Conservation (phyloP, 2,797 vertebrate genomes). For the Oreochromis grahami region DNA sequence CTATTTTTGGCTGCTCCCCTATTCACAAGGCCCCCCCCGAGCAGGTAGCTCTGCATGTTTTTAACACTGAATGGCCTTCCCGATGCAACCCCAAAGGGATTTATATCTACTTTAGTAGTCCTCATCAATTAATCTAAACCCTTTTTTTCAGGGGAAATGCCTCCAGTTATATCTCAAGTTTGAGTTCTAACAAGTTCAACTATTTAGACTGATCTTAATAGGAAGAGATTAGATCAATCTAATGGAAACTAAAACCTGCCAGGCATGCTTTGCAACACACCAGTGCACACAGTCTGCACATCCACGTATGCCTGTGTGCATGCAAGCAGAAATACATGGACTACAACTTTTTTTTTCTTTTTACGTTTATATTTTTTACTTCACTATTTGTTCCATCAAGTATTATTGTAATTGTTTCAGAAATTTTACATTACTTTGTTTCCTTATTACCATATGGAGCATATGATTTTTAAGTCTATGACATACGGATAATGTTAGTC, state of each 20-base stretch:
- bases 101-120: background rate
- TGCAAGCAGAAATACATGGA: background rate
- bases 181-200: background rate
- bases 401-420: background rate
- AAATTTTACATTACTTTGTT: fast-evolving
- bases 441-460: background rate
- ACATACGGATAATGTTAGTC: background rate
- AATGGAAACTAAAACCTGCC: background rate
- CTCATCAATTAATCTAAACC: background rate
- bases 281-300: background rate
- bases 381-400: background rate
- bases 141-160: background rate
- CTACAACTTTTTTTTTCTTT: background rate
- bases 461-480: background rate
- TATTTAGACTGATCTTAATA: background rate
- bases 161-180: background rate
- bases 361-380: background rate
- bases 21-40: background rate
- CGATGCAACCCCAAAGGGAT: background rate
- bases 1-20: background rate
- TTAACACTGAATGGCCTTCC: background rate
- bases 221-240: background rate
- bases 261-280: background rate
- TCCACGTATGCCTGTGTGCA: background rate
- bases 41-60: background rate